Conservation (phyloP, 1,140 invertebrate genomes). For the Zaprionus camerounensis region DNA sequence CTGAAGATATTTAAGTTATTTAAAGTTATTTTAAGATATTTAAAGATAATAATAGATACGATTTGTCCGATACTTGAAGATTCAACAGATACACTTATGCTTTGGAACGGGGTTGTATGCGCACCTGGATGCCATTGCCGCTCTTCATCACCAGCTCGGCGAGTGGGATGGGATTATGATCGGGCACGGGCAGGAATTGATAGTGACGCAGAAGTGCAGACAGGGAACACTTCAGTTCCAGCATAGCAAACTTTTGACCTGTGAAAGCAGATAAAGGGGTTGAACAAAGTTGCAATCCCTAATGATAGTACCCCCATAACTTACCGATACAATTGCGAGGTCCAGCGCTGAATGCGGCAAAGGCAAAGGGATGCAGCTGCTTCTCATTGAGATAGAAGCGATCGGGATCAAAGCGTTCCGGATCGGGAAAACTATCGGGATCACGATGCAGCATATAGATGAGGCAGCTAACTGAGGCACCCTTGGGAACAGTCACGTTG, state of each 20-base stretch:
- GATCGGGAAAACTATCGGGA: conserved; percentile 86
- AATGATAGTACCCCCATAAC: neutral
- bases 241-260: conserved; percentile 85
- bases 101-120: conserved; percentile 59
- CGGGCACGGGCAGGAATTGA: conserved; percentile 74
- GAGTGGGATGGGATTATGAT: conserved; percentile 61
- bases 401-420: conserved; percentile 89
- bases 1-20: neutral
- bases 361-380: conserved; percentile 85
- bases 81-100: neutral
- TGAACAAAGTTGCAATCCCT: neutral
- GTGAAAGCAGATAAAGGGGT: neutral
- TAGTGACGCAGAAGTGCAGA: conserved; percentile 82
- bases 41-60: neutral
- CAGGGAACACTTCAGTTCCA: conserved; percentile 84
- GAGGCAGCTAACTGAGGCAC: conserved; percentile 84
- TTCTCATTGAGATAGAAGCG: conserved; percentile 86
- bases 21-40: neutral
- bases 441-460: conserved; percentile 87
- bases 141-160: conserved; percentile 84
- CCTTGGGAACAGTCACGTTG: conserved; percentile 84
- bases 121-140: conserved; percentile 82
- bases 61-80: neutral
- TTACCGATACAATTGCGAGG: conserved; percentile 89
- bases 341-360: conserved; percentile 88